These are phyloP conservation scores for Okamejei kenojei DNA, from an alignment of 2,797 vertebrate genomes.

Conservation along the genomic window DNA sequence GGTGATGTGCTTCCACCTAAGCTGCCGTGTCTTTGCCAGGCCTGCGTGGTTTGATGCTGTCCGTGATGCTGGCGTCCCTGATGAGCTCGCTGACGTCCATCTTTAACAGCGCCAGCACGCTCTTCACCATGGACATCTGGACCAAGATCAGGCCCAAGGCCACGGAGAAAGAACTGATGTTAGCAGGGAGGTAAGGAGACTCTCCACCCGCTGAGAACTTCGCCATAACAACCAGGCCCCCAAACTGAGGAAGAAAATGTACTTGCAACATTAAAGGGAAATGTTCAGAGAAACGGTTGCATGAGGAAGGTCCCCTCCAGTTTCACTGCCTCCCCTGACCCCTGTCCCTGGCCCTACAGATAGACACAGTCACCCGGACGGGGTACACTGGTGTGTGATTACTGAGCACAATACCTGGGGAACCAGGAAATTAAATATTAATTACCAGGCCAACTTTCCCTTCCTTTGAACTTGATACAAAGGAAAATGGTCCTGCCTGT, in stretches of 20 bases:
- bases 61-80: slow-evolving; percentile 92
- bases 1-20: fast-evolving
- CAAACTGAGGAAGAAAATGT: background rate
- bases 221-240: too few relatives aligned
- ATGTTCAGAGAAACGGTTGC: background rate
- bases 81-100: slow-evolving; percentile 96
- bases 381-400: background rate
- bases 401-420: background rate
- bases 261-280: background rate
- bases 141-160: slow-evolving; percentile 67
- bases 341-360: background rate
- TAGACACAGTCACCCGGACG: background rate
- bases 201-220: background rate
- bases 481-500: too few relatives aligned
- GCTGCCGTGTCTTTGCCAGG: slow-evolving; percentile 55
- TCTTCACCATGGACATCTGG: slow-evolving; percentile 95
- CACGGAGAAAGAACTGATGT: slow-evolving; percentile 80
- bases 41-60: slow-evolving; percentile 86
- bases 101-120: slow-evolving; percentile 89
- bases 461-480: too few relatives aligned
- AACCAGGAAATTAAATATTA: too few relatives aligned
- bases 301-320: background rate
- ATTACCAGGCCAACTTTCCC: too few relatives aligned
- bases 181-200: slow-evolving; percentile 72
- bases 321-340: too few relatives aligned